Conservation (phyloP, 2,797 vertebrate species). For the Scyliorhinus canicula region DNA sequence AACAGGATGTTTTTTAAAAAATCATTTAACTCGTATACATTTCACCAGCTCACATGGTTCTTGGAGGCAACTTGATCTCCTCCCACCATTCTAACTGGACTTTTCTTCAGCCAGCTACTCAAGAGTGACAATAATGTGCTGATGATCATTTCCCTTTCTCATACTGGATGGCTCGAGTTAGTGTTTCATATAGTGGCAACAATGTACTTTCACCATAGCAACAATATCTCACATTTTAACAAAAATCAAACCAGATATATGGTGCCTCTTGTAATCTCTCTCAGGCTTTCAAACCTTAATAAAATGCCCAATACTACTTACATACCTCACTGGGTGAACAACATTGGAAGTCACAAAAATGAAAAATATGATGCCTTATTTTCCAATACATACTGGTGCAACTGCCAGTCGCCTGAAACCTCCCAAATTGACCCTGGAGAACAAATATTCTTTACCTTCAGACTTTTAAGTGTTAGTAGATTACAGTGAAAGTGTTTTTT, state of each 20-base stretch:
- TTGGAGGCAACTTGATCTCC: not conserved
- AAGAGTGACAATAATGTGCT: not conserved
- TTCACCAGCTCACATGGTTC: not conserved
- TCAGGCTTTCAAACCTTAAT: not conserved
- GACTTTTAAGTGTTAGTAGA: not conserved
- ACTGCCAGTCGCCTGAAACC: too few species aligned
- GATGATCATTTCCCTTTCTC: not conserved
- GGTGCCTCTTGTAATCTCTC: not conserved
- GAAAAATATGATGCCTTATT: not conserved
- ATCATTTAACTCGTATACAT: not conserved
- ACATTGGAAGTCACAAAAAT: not conserved
- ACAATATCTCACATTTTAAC: not conserved
- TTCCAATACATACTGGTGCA: not conserved
- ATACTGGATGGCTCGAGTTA: not conserved
- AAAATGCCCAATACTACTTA: not conserved
- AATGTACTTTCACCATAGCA: not conserved
- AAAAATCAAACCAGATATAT: not conserved
- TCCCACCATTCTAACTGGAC: not conserved
- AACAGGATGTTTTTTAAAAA: not conserved
- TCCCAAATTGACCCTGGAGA: not conserved
- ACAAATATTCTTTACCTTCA: not conserved
- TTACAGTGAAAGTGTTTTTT: not conserved
- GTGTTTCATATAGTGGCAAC: not conserved
- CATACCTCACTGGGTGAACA: not conserved
- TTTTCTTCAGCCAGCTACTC: not conserved